Conservation (phyloP, 2,113 vertebrate species). For the cat (Felis catus) region DNA sequence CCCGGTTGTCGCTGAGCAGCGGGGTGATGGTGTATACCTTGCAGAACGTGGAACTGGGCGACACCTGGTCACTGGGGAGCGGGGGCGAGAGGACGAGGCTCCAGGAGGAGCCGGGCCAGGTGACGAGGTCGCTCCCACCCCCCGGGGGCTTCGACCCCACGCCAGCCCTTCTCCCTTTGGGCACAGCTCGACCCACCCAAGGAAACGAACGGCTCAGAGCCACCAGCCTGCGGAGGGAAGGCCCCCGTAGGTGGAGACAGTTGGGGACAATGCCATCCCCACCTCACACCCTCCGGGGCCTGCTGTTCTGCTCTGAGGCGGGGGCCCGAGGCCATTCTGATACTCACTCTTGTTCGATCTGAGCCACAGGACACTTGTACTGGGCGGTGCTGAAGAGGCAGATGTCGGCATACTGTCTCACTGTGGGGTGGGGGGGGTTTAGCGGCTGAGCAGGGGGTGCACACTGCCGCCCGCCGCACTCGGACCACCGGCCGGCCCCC, state of each 20-base stretch:
- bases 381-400: slow-evolving; percentile 96
- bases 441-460: slow-evolving; percentile 80
- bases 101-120: background rate
- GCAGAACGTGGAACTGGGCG: slow-evolving; percentile 94
- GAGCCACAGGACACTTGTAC: slow-evolving; percentile 95
- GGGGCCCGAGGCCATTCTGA: background rate
- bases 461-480: slow-evolving; percentile 70
- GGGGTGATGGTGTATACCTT: slow-evolving; percentile 95
- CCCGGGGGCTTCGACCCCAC: background rate
- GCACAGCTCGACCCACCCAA: background rate
- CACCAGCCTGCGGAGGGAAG: background rate
- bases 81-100: background rate
- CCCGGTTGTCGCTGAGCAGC: slow-evolving; percentile 90
- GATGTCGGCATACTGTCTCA: slow-evolving; percentile 95
- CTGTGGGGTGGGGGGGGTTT: slow-evolving; percentile 73
- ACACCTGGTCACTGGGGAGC: slow-evolving; percentile 89
- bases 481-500: background rate
- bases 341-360: slow-evolving; percentile 92
- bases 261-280: background rate
- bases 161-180: background rate
- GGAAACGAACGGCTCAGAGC: background rate
- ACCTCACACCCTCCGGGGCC: background rate
- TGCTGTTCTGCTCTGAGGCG: background rate
- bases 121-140: background rate
- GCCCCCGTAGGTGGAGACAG: background rate